Base-by-base conservation (phyloP, 2,888 invertebrate genomes). In the Perizoma affinitatum region DNA sequence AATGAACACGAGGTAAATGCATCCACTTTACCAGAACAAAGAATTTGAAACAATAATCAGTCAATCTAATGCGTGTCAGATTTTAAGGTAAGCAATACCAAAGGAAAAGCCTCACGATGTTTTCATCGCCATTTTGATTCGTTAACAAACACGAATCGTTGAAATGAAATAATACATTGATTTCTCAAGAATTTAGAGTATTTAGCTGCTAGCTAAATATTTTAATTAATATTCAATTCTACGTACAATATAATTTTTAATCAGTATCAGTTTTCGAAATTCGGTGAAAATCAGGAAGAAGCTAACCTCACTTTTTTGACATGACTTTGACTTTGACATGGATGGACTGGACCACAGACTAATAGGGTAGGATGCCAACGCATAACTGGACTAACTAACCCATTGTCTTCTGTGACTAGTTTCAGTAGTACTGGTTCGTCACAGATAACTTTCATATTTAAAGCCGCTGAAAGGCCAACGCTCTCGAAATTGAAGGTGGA, bases 21-120 rank as follows among this genome's bases (percentile, higher is more conserved):
- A 86, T 80, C 78, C 83, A 84, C 82, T 84, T 86, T 85, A 88
- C 83, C 83, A 83, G 80, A 76, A 80, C 72, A 76, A 79, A 65
- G 73, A 76, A 75, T 78, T 56, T 70, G 75, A 61, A 66, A 72
- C 68, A 71, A 65, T 72, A 71, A 76, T 77, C 77, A 79, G 75
- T 78, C 75, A 68, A 73, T 70, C 63, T 53, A 22, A 65, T 72
- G 70, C 69, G 73, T 73, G 68, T 73, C 71, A 77, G 67, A 70
- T 71, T 74, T 57, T 63, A 58, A n/a, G 60, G 61, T 62, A 67
- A 69, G 52, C 58, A 69, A 65, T 70, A 70, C 78, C 73, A 77
- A 72, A 69, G 70, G 40, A 45, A 45, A 45, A 22, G n/a, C 63
- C 67, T 67, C 65, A 63, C 58, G 60, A 56, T 66, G 66, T 70